Evolutionary conservation across 2,888 invertebrate genomes (phyloP).

Genomic region (Abscondita cerata): DNA sequence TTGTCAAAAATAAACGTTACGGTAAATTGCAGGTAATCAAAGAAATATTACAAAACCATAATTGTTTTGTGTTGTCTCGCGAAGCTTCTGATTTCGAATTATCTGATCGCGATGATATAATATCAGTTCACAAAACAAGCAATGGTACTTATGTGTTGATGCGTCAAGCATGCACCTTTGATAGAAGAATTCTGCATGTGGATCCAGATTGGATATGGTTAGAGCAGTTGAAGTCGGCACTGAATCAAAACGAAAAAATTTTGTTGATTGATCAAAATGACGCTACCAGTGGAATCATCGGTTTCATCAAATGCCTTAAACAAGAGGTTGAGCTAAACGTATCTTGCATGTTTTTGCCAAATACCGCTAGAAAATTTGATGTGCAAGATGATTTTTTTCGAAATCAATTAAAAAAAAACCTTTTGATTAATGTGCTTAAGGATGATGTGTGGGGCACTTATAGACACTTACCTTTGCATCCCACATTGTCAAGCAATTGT

Average conservation of each 20-base stretch:
- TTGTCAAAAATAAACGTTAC: no score
- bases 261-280: background rate
- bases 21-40: no score
- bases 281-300: background rate
- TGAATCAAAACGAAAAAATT: background rate
- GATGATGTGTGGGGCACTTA: constrained; percentile 71
- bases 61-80: no score
- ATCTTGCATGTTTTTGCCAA: background rate
- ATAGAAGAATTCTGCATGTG: no score
- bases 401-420: constrained; percentile 72
- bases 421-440: constrained; percentile 80
- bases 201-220: no score
- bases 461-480: constrained; percentile 75
- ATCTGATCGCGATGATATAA: no score
- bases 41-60: no score
- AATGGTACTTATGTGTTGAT: no score
- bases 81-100: no score
- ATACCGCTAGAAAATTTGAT: background rate
- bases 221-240: no score
- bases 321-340: background rate
- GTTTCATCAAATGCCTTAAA: background rate
- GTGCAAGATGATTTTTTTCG: background rate
- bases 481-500: constrained; percentile 59
- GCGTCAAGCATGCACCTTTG: no score
- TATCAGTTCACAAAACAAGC: no score